phyloP scores from a whole-genome alignment of 2,797 vertebrate genomes.

The Cetoscarus ocellatus region DNA sequence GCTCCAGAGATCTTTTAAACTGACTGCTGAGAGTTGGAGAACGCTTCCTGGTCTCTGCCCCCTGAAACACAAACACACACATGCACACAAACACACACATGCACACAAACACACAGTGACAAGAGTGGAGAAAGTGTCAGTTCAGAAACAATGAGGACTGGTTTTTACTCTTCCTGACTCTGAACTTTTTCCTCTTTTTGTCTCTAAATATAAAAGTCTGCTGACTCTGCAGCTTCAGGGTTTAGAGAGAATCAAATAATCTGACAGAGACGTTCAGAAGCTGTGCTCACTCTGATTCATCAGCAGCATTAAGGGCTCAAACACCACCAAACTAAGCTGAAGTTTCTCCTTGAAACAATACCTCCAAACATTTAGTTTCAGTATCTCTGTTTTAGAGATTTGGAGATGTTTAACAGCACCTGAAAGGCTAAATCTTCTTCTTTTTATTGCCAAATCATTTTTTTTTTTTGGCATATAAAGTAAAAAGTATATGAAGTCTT shows the following conservation, averaged over 20 bases:
- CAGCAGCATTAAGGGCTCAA: neutral
- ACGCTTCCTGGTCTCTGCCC: slow-evolving; percentile 98
- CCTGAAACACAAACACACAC: slow-evolving; percentile 79
- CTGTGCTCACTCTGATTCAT: neutral
- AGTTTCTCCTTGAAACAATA: too few species aligned
- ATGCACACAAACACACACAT: slow-evolving; percentile 34
- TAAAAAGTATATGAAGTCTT: too few species aligned
- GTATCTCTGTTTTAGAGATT: too few species aligned
- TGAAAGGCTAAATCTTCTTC: too few species aligned
- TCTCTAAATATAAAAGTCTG: slow-evolving; percentile 26
- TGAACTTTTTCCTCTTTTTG: slow-evolving; percentile 42
- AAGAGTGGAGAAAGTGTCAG: slow-evolving; percentile 44
- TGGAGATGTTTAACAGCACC: too few species aligned
- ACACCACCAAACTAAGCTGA: too few species aligned
- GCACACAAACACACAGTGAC: slow-evolving; percentile 24
- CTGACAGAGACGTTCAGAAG: neutral
- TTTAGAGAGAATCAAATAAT: neutral
- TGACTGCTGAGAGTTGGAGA: slow-evolving; percentile 98
- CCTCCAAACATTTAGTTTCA: too few species aligned
- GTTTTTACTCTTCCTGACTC: slow-evolving; percentile 58
- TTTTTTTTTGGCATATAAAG: too few species aligned
- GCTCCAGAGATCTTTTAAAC: slow-evolving; percentile 98
- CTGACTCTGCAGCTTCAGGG: slow-evolving; percentile 1
- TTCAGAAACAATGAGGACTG: slow-evolving; percentile 57
- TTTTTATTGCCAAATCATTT: too few species aligned